Percentiles rank a stretch among this genome's conserved stretches.
Evolutionary conservation across 2,888 invertebrate species (phyloP).

Genomic region (Lathronympha strigana): DNA sequence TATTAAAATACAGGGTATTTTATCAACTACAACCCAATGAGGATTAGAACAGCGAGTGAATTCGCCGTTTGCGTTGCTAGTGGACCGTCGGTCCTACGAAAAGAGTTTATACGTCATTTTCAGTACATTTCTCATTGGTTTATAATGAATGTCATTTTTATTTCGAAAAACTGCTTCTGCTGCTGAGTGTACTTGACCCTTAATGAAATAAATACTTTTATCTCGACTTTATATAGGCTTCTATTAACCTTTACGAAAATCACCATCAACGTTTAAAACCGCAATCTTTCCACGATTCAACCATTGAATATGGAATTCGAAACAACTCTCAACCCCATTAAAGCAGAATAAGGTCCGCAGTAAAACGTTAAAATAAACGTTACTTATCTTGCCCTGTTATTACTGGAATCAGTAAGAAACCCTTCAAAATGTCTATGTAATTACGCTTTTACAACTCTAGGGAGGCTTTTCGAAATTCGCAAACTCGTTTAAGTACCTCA

Average conservation of each 20-base stretch:
- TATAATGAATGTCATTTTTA: too few relatives aligned
- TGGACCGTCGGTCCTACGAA: too few relatives aligned
- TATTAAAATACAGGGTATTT: too few relatives aligned
- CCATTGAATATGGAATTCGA: constrained; percentile 14
- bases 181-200: too few relatives aligned
- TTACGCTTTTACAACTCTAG: constrained; percentile 30
- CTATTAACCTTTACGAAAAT: constrained; percentile 13
- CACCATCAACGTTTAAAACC: constrained; percentile 16
- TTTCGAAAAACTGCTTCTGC: too few relatives aligned
- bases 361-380: constrained; percentile 39
- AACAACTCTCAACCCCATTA: constrained; percentile 17
- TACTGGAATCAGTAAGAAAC: constrained; percentile 37
- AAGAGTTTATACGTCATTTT: too few relatives aligned
- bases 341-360: constrained; percentile 28
- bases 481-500: constrained; percentile 40
- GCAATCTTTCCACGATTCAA: background rate
- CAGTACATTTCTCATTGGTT: too few relatives aligned
- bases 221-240: background rate
- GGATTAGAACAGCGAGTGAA: too few relatives aligned
- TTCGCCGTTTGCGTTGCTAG: too few relatives aligned
- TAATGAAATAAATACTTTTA: background rate
- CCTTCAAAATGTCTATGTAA: constrained; percentile 29
- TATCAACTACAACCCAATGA: too few relatives aligned
- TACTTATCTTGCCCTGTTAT: constrained; percentile 38
- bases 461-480: constrained; percentile 20